These are phyloP conservation scores for Drosophila novamexicana DNA, from an alignment of 1,140 invertebrate genomes.

Conservation along the genomic window DNA sequence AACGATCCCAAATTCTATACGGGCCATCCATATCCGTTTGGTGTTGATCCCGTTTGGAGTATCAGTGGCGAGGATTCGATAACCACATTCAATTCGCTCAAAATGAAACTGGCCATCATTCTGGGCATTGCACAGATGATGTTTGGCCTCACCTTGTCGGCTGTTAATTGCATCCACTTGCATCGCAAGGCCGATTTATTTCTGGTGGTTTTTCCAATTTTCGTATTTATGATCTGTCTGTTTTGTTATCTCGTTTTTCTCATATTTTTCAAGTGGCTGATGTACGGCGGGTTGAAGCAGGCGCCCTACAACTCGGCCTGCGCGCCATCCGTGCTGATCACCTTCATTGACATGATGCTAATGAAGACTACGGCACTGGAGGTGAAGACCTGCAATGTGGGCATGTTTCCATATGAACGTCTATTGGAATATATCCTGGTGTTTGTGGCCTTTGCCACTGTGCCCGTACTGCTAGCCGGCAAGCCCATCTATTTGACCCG, in stretches of 20 bases:
- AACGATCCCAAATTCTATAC: constrained; percentile 88
- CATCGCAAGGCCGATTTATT: constrained; percentile 91
- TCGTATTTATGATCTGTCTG: constrained; percentile 94
- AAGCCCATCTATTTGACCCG: constrained; percentile 89
- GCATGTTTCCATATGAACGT: constrained; percentile 88
- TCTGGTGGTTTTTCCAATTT: constrained; percentile 96
- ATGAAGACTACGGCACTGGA: constrained; percentile 82
- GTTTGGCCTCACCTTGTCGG: constrained; percentile 94
- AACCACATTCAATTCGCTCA: constrained; percentile 97
- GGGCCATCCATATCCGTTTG: constrained; percentile 83
- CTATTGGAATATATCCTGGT: constrained; percentile 88
- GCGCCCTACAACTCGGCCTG: constrained; percentile 86
- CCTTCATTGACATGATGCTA: constrained; percentile 93
- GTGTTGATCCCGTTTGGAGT: constrained; percentile 93
- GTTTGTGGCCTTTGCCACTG: constrained; percentile 88
- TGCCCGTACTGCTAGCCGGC: constrained; percentile 92
- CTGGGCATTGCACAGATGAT: constrained; percentile 98
- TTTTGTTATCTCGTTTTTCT: constrained; percentile 97
- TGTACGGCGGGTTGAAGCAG: constrained; percentile 96
- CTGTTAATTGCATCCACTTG: constrained; percentile 96
- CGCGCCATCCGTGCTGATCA: constrained; percentile 91
- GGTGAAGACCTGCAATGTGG: constrained; percentile 86
- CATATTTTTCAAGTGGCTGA: constrained; percentile 96
- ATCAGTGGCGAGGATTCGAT: constrained; percentile 96
- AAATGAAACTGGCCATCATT: constrained; percentile 99